These are phyloP conservation scores for Eubasilissa regina DNA, from an alignment of 1,140 invertebrate species.

Conservation along the genomic window DNA sequence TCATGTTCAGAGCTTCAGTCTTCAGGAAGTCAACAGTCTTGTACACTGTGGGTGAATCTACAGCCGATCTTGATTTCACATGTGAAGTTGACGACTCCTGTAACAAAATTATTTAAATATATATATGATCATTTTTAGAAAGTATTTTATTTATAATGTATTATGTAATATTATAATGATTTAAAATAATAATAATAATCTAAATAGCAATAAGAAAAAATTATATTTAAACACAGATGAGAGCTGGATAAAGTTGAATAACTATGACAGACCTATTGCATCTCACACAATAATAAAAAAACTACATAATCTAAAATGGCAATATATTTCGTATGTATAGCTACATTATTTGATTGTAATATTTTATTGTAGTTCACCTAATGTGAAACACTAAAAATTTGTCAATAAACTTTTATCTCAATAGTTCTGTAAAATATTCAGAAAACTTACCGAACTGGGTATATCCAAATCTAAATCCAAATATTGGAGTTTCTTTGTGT, in stretches of 20 bases:
- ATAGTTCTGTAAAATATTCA: neutral
- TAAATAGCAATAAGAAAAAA: no score
- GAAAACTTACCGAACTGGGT: constrained; percentile 62
- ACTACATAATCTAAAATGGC: no score
- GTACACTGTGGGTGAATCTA: constrained; percentile 78
- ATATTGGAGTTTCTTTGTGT: constrained; percentile 76
- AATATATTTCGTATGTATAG: no score
- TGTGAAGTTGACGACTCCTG: constrained; percentile 41
- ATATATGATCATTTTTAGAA: neutral
- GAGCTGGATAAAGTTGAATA: no score
- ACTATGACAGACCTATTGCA: no score
- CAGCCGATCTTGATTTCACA: constrained; percentile 39
- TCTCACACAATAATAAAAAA: no score
- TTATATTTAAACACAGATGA: no score
- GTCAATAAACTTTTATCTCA: neutral
- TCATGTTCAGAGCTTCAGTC: constrained; percentile 91
- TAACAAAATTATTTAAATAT: constrained; percentile 36
- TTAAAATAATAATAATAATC: neutral
- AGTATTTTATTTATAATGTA: neutral
- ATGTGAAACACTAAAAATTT: neutral
- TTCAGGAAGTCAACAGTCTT: constrained; percentile 93
- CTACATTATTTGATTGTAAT: no score
- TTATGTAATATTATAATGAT: neutral
- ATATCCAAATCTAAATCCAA: constrained; percentile 82
- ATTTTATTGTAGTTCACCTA: no score